Conservation (phyloP, 2,113 vertebrate genomes). For the Bucco capensis region DNA sequence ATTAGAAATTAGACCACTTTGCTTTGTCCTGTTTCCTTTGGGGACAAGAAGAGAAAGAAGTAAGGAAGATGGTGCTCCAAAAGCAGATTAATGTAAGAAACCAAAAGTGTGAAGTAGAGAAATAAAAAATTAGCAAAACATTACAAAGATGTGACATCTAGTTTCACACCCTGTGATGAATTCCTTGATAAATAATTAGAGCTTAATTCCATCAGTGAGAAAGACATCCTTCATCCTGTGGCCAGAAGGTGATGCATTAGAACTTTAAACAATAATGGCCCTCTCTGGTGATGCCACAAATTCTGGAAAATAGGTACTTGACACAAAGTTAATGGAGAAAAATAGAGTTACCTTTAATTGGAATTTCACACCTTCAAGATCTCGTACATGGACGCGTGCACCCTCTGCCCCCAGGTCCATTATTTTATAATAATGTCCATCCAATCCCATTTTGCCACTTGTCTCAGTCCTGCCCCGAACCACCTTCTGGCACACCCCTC, state of each 20-base stretch:
- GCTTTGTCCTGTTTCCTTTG: neutral
- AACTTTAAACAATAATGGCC: neutral
- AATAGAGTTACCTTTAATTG: too few relatives aligned
- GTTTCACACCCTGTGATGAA: neutral
- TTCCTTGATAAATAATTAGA: neutral
- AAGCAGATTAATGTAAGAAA: neutral
- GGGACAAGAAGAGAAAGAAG: neutral
- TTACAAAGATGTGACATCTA: neutral
- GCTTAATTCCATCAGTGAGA: neutral
- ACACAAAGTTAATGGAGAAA: too few relatives aligned
- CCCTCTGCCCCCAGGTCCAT: too few relatives aligned
- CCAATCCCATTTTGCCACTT: too few relatives aligned
- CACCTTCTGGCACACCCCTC: too few relatives aligned
- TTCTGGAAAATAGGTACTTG: too few relatives aligned
- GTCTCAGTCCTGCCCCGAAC: too few relatives aligned
- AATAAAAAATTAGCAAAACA: neutral
- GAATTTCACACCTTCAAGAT: too few relatives aligned
- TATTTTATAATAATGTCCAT: too few relatives aligned
- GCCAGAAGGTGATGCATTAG: neutral
- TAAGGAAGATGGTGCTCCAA: neutral
- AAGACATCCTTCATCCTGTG: neutral
- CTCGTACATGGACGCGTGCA: too few relatives aligned
- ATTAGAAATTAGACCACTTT: neutral
- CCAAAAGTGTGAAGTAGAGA: neutral
- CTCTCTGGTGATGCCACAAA: too few relatives aligned